These are phyloP conservation scores for Lasioglossum morio DNA, from an alignment of 2,888 invertebrate species.

Conservation along the genomic window DNA sequence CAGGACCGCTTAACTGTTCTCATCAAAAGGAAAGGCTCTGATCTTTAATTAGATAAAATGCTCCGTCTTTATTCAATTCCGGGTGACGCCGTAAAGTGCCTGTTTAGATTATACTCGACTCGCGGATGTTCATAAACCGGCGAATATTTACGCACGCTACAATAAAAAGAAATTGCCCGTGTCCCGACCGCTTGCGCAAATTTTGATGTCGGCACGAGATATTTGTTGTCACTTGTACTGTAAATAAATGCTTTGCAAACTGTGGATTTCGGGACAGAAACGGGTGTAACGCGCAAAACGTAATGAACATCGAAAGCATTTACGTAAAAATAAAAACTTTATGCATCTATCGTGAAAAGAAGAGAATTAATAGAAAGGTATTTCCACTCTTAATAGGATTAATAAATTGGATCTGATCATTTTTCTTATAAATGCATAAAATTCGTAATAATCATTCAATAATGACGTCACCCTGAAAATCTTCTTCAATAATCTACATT, in stretches of 20 bases:
- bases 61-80: background rate
- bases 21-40: background rate
- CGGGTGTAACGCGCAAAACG: background rate
- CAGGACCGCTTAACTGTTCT: constrained; percentile 28
- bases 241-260: background rate
- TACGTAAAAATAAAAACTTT: background rate
- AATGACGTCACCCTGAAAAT: no score
- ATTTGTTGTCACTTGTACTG: background rate
- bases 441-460: background rate
- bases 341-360: background rate
- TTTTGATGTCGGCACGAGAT: background rate
- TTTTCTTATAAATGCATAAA: background rate
- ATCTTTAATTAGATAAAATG: background rate
- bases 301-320: background rate
- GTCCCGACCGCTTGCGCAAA: background rate
- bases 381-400: background rate
- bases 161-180: background rate
- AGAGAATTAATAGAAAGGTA: background rate
- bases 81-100: background rate
- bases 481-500: background rate
- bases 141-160: background rate
- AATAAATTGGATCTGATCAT: background rate
- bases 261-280: background rate
- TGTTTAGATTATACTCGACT: background rate
- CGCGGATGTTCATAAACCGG: background rate